Percentiles rank a stretch among this genome's conserved stretches.
phyloP scores from a whole-genome alignment of 2,113 vertebrate species.

The Mesembrinibis cayennensis region DNA sequence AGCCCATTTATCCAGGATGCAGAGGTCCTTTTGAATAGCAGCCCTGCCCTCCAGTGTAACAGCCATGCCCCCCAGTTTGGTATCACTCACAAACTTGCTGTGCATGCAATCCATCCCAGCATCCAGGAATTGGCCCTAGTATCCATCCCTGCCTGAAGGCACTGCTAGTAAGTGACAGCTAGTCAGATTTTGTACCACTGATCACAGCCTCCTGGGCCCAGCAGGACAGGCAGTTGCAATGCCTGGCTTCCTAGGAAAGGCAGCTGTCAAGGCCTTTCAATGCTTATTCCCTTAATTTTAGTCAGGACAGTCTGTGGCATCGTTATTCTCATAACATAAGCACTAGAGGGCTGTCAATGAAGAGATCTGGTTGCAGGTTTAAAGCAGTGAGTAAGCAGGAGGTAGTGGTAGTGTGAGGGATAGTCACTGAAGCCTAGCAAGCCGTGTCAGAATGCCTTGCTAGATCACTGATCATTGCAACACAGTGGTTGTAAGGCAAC shows the following conservation, averaged over 20 bases:
- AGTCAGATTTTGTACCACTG: not conserved
- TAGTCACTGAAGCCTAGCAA: not conserved
- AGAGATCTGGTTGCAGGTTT: not conserved
- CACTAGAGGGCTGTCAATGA: not conserved
- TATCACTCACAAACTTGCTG: not conserved
- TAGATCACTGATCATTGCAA: not conserved
- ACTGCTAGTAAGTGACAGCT: not conserved
- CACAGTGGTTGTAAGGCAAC: not conserved
- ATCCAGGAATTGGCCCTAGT: not conserved
- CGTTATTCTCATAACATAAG: not conserved
- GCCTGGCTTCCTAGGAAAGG: not conserved
- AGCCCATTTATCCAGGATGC: not conserved
- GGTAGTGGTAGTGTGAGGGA: not conserved
- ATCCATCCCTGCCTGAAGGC: not conserved
- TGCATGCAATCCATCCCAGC: not conserved
- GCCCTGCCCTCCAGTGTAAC: not conserved
- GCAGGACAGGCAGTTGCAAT: not conserved
- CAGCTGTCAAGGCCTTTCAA: not conserved
- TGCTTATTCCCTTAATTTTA: not conserved
- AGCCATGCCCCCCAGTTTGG: not conserved
- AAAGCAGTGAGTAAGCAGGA: not conserved
- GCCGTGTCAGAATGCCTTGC: not conserved
- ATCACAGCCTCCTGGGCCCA: not conserved
- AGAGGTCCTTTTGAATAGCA: not conserved
- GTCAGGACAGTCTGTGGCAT: not conserved